Evolutionary conservation across 2,113 vertebrate species (phyloP).

Genomic region (Zingel zingel): DNA sequence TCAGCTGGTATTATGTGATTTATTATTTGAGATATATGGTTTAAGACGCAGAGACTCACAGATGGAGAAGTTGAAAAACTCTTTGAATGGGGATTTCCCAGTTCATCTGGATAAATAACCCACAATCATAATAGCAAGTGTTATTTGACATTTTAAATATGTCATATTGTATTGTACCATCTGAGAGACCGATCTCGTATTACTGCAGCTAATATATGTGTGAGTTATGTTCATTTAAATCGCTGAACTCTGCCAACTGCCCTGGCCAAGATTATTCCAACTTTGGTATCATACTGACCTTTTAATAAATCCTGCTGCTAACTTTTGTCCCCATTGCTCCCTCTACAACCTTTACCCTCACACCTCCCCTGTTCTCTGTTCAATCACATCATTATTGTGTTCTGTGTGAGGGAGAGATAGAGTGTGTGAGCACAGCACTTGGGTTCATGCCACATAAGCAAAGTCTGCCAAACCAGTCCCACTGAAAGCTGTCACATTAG

Average conservation of each 20-base stretch:
- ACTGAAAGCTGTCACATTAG: constrained; percentile 81
- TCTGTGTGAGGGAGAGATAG: constrained; percentile 41
- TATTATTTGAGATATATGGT: constrained; percentile 3
- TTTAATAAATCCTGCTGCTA: constrained; percentile 59
- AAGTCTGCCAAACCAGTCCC: constrained; percentile 78
- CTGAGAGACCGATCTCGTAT: not conserved
- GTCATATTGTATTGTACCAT: constrained; percentile 8
- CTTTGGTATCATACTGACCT: constrained; percentile 45
- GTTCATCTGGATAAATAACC: constrained; percentile 38
- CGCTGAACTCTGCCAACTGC: constrained; percentile 4
- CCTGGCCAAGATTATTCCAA: constrained; percentile 20
- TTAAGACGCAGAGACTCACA: constrained; percentile 27
- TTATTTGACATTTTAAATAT: constrained; percentile 23
- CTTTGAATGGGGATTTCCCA: constrained; percentile 39
- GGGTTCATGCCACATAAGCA: constrained; percentile 74
- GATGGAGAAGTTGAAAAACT: constrained; percentile 50
- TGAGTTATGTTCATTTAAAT: constrained; percentile 26
- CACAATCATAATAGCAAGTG: constrained; percentile 27
- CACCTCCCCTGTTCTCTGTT: constrained; percentile 41
- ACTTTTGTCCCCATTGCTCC: constrained; percentile 48
- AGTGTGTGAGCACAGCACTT: constrained; percentile 63
- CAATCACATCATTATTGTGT: constrained; percentile 35
- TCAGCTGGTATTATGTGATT: no score
- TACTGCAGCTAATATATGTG: not conserved
- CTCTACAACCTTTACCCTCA: constrained; percentile 56